Conservation (phyloP, 2,113 vertebrate species). For the Rhagologus leucostigma region DNA sequence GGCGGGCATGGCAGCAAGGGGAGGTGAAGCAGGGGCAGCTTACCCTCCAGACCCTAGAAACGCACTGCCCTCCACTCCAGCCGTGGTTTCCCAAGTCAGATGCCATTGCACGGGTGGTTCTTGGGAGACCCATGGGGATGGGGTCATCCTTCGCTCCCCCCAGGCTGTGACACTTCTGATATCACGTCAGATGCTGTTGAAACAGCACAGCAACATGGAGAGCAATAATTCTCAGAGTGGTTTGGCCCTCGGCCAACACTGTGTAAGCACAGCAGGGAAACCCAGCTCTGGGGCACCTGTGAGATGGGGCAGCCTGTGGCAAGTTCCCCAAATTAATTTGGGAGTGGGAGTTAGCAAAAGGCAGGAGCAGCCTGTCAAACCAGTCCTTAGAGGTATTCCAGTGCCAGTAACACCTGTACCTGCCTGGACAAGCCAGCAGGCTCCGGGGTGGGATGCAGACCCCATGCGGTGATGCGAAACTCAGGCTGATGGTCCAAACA, state of each 20-base stretch:
- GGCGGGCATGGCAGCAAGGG: accelerated
- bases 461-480: accelerated
- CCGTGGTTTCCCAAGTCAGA: not conserved
- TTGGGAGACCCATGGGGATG: not conserved
- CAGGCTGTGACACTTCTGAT: not conserved
- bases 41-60: not conserved
- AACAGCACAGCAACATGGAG: not conserved
- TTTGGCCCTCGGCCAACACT: not conserved
- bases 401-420: not conserved
- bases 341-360: not conserved
- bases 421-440: not conserved
- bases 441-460: not conserved
- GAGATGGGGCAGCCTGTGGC: not conserved
- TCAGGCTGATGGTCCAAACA: not conserved
- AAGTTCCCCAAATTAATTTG: not conserved
- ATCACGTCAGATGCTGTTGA: accelerated
- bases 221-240: not conserved
- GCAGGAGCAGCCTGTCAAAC: not conserved
- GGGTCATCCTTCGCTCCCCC: not conserved
- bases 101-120: not conserved
- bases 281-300: not conserved
- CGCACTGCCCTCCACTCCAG: not conserved
- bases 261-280: not conserved
- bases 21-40: accelerated
- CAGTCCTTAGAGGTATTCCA: not conserved